A percentile compares a stretch with the other conserved stretches of the same genome.
Conservation (phyloP, 2,113 vertebrate genomes). For the Anthoscopus minutus region DNA sequence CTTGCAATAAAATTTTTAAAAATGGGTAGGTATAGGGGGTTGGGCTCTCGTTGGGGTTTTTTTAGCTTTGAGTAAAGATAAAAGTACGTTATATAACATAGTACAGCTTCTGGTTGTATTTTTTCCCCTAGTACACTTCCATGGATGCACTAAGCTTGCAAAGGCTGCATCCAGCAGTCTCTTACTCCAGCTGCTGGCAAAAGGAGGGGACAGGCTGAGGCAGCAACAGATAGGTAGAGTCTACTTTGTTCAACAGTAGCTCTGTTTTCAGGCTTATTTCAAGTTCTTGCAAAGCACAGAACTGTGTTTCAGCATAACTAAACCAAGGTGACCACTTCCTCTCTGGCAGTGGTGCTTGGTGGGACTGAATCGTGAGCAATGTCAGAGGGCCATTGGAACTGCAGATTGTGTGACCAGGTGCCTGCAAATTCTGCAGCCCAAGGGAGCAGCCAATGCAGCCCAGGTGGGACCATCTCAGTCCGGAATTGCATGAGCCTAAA, state of each 20-base stretch:
- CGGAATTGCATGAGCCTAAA: not conserved
- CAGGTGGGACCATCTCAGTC: not conserved
- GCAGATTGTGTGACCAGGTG: not conserved
- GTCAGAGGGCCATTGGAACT: not conserved
- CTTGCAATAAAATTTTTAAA: not conserved
- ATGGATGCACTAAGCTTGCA: not conserved
- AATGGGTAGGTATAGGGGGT: not conserved
- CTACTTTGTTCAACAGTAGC: not conserved
- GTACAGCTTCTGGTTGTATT: not conserved
- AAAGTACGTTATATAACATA: not conserved
- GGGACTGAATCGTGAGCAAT: accelerated
- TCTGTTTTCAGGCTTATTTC: not conserved
- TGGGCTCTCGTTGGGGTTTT: not conserved
- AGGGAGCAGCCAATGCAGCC: not conserved
- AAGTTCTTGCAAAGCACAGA: not conserved
- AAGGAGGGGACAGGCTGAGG: not conserved
- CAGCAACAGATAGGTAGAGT: not conserved
- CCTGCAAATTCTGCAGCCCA: not conserved
- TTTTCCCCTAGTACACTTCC: accelerated
- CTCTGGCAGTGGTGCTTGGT: too few relatives aligned
- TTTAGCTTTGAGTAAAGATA: not conserved
- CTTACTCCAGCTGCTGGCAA: not conserved
- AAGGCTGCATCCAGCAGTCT: not conserved
- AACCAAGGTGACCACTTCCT: not conserved
- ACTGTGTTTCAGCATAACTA: not conserved